Evolutionary conservation across 1,140 invertebrate genomes (phyloP), one percentile per base, ranked within the genome.

Genomic region (Scaptomyza pallida): DNA sequence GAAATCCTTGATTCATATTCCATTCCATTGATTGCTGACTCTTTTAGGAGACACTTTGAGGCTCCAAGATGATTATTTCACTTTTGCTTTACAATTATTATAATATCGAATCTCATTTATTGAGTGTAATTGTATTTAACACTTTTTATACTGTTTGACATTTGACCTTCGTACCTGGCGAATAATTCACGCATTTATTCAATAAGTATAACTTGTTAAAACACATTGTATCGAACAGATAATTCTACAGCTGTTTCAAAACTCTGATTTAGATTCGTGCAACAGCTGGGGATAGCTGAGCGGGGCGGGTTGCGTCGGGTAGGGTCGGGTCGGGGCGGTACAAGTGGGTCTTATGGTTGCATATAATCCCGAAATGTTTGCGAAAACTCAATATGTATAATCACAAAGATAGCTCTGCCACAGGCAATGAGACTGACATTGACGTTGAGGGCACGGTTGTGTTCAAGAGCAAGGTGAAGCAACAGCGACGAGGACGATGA

Each of bases 161-260:
- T 57, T 85, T 85, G 59, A 72, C 72, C 61, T 69, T 76, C 67
- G 48, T 48, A 72, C 45, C 56, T 43, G 48, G 33, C 57, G 37
- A 45, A 43, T 45, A 52, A 26, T 59, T 50, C 44, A 41, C 52
- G 37, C 62, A 72, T 83, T 83, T 83, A 54, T 82, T 83, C 68
- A 81, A 57, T 40, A 77, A 63, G 56, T 67, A 71, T 30, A 76
- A 52, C 59, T 85, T 70, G 47, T 85, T 85, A 64, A 85, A 85
- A 76, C 80, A 85, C 80, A 85, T 85, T 67, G 69, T 63, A 43
- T 30, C 23, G 23, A 43, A 48, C 26, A 57, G 51, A 62, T 57
- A 37, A 17, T 37, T 59, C 45, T 50, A 65, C 74, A 81, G 65
- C 62, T 73, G 77, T 71, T 63, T 76, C 26, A 67, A 52, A 17